These are phyloP conservation scores for Sterna hirundo DNA, from an alignment of 2,113 vertebrate genomes.

Conservation along the genomic window DNA sequence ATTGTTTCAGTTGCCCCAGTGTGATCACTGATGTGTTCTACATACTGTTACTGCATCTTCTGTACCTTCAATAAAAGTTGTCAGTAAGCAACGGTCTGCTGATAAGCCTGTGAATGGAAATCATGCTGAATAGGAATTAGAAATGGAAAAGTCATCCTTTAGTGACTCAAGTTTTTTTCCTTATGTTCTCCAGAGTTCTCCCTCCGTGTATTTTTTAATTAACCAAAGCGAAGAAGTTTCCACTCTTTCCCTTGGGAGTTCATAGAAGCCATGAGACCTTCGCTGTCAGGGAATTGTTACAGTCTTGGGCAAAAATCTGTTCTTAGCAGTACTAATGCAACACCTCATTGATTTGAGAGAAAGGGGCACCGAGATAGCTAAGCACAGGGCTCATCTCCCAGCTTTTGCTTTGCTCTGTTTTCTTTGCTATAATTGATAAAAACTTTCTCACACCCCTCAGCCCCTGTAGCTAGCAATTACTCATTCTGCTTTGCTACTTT, in stretches of 20 bases:
- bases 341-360: not conserved
- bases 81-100: not conserved
- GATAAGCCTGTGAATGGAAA: not conserved
- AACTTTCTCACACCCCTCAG: not conserved
- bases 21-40: not conserved
- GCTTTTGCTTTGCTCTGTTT: not conserved
- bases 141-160: not conserved
- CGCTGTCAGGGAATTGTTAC: not conserved
- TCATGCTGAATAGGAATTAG: not conserved
- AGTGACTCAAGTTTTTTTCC: not conserved
- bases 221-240: not conserved
- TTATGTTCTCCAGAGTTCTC: not conserved
- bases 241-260: not conserved
- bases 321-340: not conserved
- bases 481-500: slow-evolving; percentile 31
- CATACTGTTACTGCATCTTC: not conserved
- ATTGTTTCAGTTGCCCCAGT: not conserved
- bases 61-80: not conserved
- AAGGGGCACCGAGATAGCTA: not conserved
- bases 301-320: not conserved
- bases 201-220: not conserved
- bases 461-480: slow-evolving; percentile 15
- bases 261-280: not conserved
- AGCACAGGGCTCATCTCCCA: not conserved
- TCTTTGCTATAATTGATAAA: slow-evolving; percentile 23